Evolutionary conservation across 2,888 invertebrate species (phyloP), one percentile per base, ranked within the genome.

Genomic region (Drosophila putrida): DNA sequence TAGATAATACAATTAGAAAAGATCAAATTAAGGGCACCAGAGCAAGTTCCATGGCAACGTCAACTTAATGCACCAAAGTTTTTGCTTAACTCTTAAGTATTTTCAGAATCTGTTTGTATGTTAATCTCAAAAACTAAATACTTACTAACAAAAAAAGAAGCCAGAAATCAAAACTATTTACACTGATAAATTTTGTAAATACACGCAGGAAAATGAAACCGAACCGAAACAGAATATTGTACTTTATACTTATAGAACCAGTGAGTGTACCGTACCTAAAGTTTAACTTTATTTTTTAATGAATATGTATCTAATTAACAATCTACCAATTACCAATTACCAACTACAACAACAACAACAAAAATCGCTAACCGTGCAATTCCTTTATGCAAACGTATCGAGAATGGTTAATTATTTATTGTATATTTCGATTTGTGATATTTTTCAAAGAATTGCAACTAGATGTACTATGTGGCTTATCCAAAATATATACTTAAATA

Each of bases 391-490:
- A 76, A 83, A 71, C 68, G 61, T 70, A 72, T 55, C 71, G 66
- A 75, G 54, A 77, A 80, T 80, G 63, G 67, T 82, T 82, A 82
- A 72, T 85, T 88, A 81, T 83, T 87, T 83, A 85, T 85, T 85
- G 80, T 80, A 78, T 82, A 87, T 83, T 88, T 88, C 73, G 67
- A 86, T 86, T 86, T 86, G 86, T 86, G 86, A 86, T 86, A 86
- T 86, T 88, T 85, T 86, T 89, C 67, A 82, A 86, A 84, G 82
- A 86, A 84, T 87, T 87, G 77, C 82, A 80, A 82, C 88, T 83
- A 87, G 85, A 71, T 71, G 50, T 87, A 87, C 87, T 88, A 83
- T 83, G 88, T 85, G 88, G 88, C 85, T 85, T 88, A 86, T 68
- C 68, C 83, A 77, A 53, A 75, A 75, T 38, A 68, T 8, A 6